Evolutionary conservation across 2,888 invertebrate genomes (phyloP).

Genomic region (Ethmia dodecea): DNA sequence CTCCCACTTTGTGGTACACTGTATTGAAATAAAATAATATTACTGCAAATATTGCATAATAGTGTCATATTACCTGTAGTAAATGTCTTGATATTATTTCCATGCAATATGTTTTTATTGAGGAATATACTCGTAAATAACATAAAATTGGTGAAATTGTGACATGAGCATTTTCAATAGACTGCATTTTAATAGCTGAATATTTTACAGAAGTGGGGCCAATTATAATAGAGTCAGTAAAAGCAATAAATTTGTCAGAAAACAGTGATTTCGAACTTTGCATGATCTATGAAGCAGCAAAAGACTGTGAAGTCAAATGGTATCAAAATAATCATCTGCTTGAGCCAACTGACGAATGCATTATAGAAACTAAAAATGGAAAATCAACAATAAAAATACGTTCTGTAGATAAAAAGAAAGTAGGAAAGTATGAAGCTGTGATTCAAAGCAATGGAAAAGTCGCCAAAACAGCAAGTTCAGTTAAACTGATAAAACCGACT

Average conservation of each 20-base stretch:
- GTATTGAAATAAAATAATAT: no score
- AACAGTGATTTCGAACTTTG: conserved; percentile 82
- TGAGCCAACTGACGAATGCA: conserved; percentile 78
- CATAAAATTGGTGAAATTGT: no score
- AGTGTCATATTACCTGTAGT: no score
- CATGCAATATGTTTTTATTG: no score
- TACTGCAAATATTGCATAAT: no score
- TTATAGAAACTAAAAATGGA: conserved; percentile 78
- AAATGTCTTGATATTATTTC: no score
- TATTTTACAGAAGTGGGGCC: conserved; percentile 64
- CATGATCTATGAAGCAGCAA: conserved; percentile 82
- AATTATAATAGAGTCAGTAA: conserved; percentile 86
- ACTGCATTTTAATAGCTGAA: conserved; percentile 10
- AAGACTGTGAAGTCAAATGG: conserved; percentile 89
- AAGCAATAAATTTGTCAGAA: conserved; percentile 84
- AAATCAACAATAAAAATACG: conserved; percentile 81
- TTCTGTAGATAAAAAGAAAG: conserved; percentile 84
- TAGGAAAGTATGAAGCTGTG: conserved; percentile 92
- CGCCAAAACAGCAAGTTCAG: conserved; percentile 88
- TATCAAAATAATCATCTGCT: conserved; percentile 89
- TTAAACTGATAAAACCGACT: conserved; percentile 82
- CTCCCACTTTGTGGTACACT: no score
- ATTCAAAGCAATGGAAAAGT: conserved; percentile 88
- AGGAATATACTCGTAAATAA: no score
- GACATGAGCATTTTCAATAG: no score